Conservation (phyloP, 2,113 vertebrate species). For the Fulmarus glacialis region DNA sequence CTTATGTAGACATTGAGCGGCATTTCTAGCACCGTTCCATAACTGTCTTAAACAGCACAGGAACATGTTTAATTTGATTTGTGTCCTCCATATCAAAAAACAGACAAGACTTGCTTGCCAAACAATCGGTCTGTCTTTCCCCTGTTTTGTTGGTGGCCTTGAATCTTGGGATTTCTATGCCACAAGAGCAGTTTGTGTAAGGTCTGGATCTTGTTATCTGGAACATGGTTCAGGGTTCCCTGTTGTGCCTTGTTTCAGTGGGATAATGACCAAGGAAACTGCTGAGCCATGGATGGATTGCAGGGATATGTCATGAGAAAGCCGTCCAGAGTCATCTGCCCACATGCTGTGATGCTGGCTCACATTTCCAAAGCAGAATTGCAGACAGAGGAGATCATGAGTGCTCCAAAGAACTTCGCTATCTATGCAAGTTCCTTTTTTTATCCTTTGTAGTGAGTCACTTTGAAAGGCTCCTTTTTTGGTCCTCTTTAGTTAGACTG, state of each 20-base stretch:
- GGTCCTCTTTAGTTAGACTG: neutral
- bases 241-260: slow-evolving; percentile 4
- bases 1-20: neutral
- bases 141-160: neutral
- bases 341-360: slow-evolving; percentile 31
- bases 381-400: neutral
- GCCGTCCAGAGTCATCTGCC: neutral
- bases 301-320: slow-evolving; percentile 30
- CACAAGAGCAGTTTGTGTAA: neutral
- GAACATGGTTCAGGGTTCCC: neutral
- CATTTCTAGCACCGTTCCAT: neutral
- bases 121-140: neutral
- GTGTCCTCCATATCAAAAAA: neutral
- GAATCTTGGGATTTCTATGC: neutral
- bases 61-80: neutral
- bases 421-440: slow-evolving; percentile 20
- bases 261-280: slow-evolving; percentile 17
- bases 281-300: slow-evolving; percentile 12
- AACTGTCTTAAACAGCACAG: neutral
- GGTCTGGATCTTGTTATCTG: neutral
- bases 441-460: neutral
- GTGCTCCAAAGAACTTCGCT: neutral
- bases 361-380: slow-evolving; percentile 3
- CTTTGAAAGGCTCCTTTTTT: slow-evolving; percentile 21
- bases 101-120: neutral